phyloP scores from a whole-genome alignment of 1,140 invertebrate species.

The Solenopsis invicta region DNA sequence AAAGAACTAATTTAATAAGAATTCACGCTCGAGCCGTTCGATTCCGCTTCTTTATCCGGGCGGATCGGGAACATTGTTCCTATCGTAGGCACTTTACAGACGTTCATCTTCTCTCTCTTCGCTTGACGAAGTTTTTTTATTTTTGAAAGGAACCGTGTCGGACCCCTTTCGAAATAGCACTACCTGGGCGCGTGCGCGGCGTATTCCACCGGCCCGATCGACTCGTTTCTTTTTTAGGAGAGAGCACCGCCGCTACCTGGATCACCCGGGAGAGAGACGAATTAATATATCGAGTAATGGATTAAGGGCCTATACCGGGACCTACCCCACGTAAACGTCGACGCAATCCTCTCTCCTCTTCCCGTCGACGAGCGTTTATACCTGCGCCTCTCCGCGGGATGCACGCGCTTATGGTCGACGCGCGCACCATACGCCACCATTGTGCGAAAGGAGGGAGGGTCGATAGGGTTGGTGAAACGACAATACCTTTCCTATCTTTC shows the following conservation, averaged over 20 bases:
- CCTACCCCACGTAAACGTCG: constrained; percentile 66
- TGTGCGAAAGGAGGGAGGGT: constrained; percentile 29
- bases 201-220: constrained; percentile 68
- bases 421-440: constrained; percentile 49
- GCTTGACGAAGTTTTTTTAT: constrained; percentile 71
- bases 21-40: constrained; percentile 1
- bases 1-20: constrained; percentile 8
- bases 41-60: constrained; percentile 23
- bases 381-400: constrained; percentile 70
- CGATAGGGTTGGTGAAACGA: constrained; percentile 68
- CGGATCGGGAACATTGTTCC: constrained; percentile 12
- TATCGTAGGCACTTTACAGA: constrained; percentile 68
- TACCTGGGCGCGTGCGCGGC: constrained; percentile 84
- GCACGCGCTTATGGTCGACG: constrained; percentile 52
- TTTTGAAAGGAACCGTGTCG: constrained; percentile 74
- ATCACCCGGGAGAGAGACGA: constrained; percentile 71
- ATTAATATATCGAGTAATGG: constrained; percentile 83
- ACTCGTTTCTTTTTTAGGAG: constrained; percentile 56
- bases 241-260: constrained; percentile 77
- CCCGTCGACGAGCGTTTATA: constrained; percentile 62
- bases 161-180: constrained; percentile 71
- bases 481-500: constrained; percentile 54
- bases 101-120: background rate
- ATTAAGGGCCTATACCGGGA: constrained; percentile 72
- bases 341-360: constrained; percentile 73